These are phyloP conservation scores for Sisyra terminalis DNA, from an alignment of 2,888 invertebrate species.

Conservation along the genomic window DNA sequence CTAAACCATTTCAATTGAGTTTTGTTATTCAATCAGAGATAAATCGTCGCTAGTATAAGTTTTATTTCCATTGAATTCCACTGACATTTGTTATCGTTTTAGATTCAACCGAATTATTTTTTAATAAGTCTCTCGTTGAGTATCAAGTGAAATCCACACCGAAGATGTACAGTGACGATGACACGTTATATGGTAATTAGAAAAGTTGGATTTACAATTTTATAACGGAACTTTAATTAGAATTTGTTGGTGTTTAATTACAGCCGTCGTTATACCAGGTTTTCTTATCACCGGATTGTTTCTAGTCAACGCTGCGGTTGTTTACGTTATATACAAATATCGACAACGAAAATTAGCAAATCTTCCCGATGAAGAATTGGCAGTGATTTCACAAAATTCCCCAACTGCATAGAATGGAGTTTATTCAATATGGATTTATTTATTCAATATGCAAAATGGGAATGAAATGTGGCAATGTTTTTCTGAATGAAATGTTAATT, in stretches of 20 bases:
- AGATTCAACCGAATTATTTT: too few species aligned
- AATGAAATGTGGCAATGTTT: too few species aligned
- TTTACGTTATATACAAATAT: constrained; percentile 56
- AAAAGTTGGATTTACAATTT: too few species aligned
- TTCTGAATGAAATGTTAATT: too few species aligned
- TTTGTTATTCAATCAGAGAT: too few species aligned
- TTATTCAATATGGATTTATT: background rate
- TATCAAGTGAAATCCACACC: background rate
- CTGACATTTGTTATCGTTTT: too few species aligned
- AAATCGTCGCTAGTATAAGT: too few species aligned
- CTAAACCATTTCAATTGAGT: too few species aligned
- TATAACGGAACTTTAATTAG: background rate
- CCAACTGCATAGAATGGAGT: background rate
- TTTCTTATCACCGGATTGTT: constrained; percentile 53
- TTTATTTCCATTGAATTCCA: too few species aligned
- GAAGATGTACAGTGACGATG: constrained; percentile 4
- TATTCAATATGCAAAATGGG: constrained; percentile 1
- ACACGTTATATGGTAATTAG: constrained; percentile 6
- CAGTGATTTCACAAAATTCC: constrained; percentile 1
- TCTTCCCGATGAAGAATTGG: constrained; percentile 2
- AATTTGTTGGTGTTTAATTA: constrained; percentile 18
- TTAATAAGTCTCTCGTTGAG: too few species aligned
- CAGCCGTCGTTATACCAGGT: constrained; percentile 57
- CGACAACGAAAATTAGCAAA: constrained; percentile 37
- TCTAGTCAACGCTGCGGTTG: constrained; percentile 53